Evolutionary conservation across 2,113 vertebrate genomes (phyloP).

Genomic region (Ammodytes dubius): DNA sequence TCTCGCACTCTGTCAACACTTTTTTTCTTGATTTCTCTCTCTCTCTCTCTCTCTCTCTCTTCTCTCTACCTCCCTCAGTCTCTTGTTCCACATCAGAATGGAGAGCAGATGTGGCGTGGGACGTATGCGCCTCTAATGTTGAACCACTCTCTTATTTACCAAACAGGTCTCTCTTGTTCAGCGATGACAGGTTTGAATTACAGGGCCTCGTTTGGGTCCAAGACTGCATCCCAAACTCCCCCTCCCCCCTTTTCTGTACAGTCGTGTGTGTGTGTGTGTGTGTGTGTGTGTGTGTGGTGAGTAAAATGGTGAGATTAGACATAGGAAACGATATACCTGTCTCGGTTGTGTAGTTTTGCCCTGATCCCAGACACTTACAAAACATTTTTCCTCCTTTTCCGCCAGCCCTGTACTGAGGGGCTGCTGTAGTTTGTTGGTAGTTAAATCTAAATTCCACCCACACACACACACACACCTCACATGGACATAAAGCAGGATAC

Average conservation of each 20-base stretch:
- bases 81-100: slow-evolving; percentile 56
- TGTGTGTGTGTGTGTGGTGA: slow-evolving; percentile 20
- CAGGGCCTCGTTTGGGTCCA: slow-evolving; percentile 35
- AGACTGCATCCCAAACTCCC: not conserved
- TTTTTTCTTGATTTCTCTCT: not conserved
- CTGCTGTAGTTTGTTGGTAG: not conserved
- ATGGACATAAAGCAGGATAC: not conserved
- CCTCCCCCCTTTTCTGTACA: slow-evolving; percentile 16
- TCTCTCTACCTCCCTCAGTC: not conserved
- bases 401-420: not conserved
- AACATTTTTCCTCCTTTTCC: slow-evolving; percentile 7
- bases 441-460: not conserved
- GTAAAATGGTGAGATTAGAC: slow-evolving; percentile 47
- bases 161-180: slow-evolving; percentile 75
- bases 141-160: slow-evolving; percentile 66
- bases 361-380: slow-evolving; percentile 26
- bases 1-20: slow-evolving; percentile 49
- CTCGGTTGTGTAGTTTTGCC: slow-evolving; percentile 16
- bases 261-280: not conserved
- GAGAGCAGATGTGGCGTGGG: slow-evolving; percentile 72
- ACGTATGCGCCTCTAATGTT: slow-evolving; percentile 36
- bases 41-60: not conserved
- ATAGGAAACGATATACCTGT: slow-evolving; percentile 44
- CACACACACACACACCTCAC: not conserved
- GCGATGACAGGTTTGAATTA: slow-evolving; percentile 72